These are phyloP conservation scores for Phaenicophaeus curvirostris DNA, from an alignment of 2,797 vertebrate species.

Conservation along the genomic window DNA sequence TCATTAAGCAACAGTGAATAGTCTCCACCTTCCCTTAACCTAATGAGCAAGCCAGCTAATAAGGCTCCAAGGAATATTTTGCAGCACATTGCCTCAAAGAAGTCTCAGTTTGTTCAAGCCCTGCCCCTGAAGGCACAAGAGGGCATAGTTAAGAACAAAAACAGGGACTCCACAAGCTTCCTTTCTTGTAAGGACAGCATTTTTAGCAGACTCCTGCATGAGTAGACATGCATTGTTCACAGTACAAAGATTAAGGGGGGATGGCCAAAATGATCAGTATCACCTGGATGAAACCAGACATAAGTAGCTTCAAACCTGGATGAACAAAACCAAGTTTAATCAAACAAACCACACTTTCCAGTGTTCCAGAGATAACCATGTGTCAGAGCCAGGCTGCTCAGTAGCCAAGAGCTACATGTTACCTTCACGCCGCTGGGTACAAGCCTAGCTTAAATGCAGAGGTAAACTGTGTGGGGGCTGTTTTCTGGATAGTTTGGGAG, in stretches of 20 bases:
- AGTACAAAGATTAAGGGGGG: fast-evolving
- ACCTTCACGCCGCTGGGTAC: not conserved
- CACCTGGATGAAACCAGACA: not conserved
- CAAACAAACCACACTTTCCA: not conserved
- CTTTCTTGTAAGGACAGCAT: not conserved
- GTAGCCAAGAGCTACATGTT: not conserved
- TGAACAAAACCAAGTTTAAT: not conserved
- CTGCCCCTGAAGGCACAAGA: not conserved
- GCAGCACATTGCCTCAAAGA: not conserved
- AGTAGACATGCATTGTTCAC: fast-evolving
- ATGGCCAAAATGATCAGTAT: not conserved
- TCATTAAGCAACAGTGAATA: not conserved
- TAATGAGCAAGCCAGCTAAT: not conserved
- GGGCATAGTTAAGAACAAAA: no score
- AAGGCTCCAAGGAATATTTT: not conserved
- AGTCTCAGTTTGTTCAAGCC: not conserved
- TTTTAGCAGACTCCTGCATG: not conserved
- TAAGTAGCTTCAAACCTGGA: not conserved
- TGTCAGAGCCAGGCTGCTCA: not conserved
- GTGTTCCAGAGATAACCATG: not conserved
- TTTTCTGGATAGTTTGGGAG: not conserved
- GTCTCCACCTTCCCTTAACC: not conserved
- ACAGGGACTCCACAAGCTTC: not conserved
- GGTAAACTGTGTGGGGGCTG: fast-evolving
- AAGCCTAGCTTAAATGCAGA: not conserved